A percentile compares a stretch with the other conserved stretches of the same genome.
phyloP scores from a whole-genome alignment of 2,888 invertebrate genomes.

The Gari tellinella region DNA sequence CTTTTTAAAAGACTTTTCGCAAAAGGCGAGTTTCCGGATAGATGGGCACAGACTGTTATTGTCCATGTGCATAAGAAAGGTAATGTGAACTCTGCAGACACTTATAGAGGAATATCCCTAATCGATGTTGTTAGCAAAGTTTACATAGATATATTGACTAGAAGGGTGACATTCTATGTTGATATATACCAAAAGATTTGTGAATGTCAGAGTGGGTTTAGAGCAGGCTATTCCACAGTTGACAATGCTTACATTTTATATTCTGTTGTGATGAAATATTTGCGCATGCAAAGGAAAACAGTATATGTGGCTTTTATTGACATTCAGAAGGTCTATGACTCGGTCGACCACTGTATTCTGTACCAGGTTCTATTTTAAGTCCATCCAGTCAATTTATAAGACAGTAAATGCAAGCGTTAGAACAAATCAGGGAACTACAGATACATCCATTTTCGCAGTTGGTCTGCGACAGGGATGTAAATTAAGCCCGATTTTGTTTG shows the following conservation, averaged over 20 bases:
- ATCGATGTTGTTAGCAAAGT: no score
- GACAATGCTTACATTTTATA: slow-evolving; percentile 22
- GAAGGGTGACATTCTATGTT: slow-evolving; percentile 17
- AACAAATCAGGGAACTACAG: not conserved
- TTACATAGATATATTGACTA: slow-evolving; percentile 10
- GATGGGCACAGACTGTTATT: not conserved
- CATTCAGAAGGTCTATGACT: no score
- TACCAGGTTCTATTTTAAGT: no score
- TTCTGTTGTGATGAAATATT: slow-evolving; percentile 11
- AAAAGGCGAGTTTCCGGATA: not conserved
- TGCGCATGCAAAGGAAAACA: no score
- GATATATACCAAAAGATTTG: no score
- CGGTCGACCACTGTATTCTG: slow-evolving; percentile 10
- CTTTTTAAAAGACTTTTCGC: no score
- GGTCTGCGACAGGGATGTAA: slow-evolving; percentile 23
- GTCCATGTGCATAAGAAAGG: not conserved
- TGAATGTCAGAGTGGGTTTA: slow-evolving; percentile 5
- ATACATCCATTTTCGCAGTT: slow-evolving; percentile 13
- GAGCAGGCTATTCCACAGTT: slow-evolving; percentile 6
- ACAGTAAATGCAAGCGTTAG: slow-evolving; percentile 12
- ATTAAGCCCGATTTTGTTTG: slow-evolving; percentile 11
- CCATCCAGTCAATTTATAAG: slow-evolving; percentile 4
- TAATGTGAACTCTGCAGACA: not conserved
- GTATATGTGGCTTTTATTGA: no score
- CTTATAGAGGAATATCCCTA: no score